phyloP scores from a whole-genome alignment of 1,140 invertebrate genomes.

The Drosophila novamexicana region DNA sequence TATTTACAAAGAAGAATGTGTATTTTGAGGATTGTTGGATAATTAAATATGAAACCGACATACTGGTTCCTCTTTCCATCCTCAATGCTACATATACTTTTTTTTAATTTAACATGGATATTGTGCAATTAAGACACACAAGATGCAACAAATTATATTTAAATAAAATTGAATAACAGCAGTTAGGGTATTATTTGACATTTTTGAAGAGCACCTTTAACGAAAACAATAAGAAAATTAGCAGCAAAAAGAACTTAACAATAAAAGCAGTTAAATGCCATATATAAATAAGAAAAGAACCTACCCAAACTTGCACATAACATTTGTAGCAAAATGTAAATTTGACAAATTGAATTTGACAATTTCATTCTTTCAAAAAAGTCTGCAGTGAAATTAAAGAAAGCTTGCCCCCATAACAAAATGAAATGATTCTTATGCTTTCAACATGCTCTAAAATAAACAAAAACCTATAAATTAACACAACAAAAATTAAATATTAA shows the following conservation, averaged over 20 bases:
- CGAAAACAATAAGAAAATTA: conserved; percentile 75
- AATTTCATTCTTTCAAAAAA: conserved; percentile 17
- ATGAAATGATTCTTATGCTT: conserved; percentile 39
- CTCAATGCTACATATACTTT: background rate
- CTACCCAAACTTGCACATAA: conserved; percentile 52
- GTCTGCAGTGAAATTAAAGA: conserved; percentile 14
- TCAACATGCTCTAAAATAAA: conserved; percentile 31
- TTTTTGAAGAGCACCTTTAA: conserved; percentile 78
- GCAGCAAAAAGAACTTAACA: conserved; percentile 59
- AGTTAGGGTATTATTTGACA: conserved; percentile 59
- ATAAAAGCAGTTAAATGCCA: conserved; percentile 49
- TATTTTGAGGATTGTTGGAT: background rate
- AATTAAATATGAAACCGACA: background rate
- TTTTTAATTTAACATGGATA: conserved; percentile 23
- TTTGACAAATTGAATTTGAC: conserved; percentile 18
- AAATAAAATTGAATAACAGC: conserved; percentile 24
- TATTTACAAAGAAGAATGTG: conserved; percentile 8
- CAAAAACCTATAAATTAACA: conserved; percentile 38
- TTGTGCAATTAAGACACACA: conserved; percentile 9
- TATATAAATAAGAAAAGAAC: conserved; percentile 51
- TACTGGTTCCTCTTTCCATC: background rate
- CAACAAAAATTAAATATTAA: conserved; percentile 73
- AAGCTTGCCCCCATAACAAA: conserved; percentile 37
- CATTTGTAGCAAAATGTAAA: conserved; percentile 62
- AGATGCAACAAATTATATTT: conserved; percentile 24